phyloP scores from a whole-genome alignment of 1,140 invertebrate species.

The Holotrichia oblita region DNA sequence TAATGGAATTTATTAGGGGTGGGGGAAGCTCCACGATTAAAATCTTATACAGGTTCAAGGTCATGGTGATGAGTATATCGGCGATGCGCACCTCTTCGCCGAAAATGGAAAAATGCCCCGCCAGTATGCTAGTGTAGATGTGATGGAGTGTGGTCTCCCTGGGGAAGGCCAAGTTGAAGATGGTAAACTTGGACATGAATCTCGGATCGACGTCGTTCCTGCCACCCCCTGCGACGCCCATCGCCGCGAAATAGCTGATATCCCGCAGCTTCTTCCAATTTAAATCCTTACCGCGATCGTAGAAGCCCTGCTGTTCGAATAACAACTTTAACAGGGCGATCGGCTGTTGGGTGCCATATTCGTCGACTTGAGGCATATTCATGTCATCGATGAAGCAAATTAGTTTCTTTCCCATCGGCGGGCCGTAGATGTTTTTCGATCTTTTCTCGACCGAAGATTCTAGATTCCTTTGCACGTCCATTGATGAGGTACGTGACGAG shows the following conservation, averaged over 20 bases:
- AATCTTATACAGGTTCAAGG: conserved; percentile 83
- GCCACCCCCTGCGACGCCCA: conserved; percentile 85
- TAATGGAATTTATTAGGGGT: conserved; percentile 95
- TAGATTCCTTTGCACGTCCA: conserved; percentile 87
- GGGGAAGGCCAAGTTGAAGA: conserved; percentile 87
- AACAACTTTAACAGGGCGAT: conserved; percentile 89
- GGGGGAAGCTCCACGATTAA: conserved; percentile 82
- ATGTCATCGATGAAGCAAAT: conserved; percentile 92
- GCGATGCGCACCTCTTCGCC: conserved; percentile 72
- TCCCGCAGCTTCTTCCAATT: conserved; percentile 90
- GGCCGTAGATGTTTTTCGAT: conserved; percentile 89
- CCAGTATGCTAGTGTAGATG: conserved; percentile 85
- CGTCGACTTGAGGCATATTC: conserved; percentile 90
- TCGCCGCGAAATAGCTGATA: conserved; percentile 77
- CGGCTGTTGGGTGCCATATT: conserved; percentile 91
- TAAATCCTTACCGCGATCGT: conserved; percentile 88
- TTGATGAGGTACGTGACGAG: conserved; percentile 86
- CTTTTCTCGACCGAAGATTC: conserved; percentile 88
- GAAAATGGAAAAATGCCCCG: conserved; percentile 80
- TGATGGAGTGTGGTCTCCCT: conserved; percentile 78
- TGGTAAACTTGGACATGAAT: conserved; percentile 88
- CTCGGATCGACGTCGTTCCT: conserved; percentile 89
- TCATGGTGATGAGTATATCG: conserved; percentile 76
- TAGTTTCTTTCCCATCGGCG: conserved; percentile 85
- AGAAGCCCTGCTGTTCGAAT: conserved; percentile 86